These are phyloP conservation scores for Thryonomys swinderianus DNA, from an alignment of 2,113 vertebrate species.

Conservation along the genomic window DNA sequence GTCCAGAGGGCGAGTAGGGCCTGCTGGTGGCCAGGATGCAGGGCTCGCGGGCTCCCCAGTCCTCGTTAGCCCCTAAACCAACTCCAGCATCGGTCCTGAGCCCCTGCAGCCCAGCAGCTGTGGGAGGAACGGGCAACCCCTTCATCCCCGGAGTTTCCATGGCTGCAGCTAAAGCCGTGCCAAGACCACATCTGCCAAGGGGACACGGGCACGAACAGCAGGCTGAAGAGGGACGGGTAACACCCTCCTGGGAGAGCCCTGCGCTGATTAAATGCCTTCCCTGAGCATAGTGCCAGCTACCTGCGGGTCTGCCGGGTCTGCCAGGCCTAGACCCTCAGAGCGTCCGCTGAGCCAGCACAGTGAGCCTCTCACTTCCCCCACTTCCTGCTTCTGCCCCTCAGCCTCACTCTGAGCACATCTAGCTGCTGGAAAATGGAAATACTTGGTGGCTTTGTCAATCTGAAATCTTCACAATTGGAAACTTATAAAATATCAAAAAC, in stretches of 20 bases:
- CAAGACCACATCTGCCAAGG: neutral
- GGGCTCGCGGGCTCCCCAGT: accelerated
- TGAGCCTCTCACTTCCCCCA: neutral
- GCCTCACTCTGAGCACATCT: neutral
- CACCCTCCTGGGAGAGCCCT: accelerated
- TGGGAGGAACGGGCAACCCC: neutral
- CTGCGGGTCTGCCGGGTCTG: accelerated
- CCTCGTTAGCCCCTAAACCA: neutral
- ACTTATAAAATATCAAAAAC: neutral
- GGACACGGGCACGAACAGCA: accelerated
- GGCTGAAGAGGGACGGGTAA: accelerated
- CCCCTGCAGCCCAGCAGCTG: neutral
- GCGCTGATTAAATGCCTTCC: neutral
- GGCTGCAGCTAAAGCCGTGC: neutral
- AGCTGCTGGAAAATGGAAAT: neutral
- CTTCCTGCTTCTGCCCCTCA: neutral
- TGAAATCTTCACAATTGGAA: neutral
- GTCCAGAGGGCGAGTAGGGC: neutral
- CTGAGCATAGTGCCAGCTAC: neutral
- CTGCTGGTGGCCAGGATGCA: neutral
- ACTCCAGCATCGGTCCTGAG: neutral
- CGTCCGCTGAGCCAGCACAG: accelerated
- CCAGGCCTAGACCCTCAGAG: neutral
- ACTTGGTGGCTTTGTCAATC: neutral
- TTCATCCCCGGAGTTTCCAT: neutral